phyloP scores from a whole-genome alignment of 2,113 vertebrate species.

The Numida meleagris region DNA sequence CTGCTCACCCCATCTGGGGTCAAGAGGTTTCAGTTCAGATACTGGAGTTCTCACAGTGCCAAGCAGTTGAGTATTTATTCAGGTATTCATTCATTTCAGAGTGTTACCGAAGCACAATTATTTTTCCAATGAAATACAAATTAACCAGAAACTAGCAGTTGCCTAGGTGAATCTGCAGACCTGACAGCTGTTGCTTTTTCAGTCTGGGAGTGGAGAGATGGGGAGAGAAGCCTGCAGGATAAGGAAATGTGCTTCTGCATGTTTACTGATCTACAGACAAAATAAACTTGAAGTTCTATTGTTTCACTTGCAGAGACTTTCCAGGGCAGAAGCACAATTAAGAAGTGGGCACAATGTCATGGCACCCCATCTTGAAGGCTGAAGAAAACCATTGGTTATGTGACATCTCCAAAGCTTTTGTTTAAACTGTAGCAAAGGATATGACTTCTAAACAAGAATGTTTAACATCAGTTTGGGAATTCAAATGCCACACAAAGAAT shows the following conservation, averaged over 20 bases:
- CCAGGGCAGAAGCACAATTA: rapidly evolving
- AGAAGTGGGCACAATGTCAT: background rate
- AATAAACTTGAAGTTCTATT: background rate
- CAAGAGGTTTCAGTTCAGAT: background rate
- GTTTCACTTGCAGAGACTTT: background rate
- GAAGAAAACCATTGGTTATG: background rate
- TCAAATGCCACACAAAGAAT: background rate
- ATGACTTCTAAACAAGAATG: background rate
- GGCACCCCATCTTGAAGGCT: background rate
- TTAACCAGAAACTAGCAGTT: background rate
- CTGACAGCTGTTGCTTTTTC: background rate
- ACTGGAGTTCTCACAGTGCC: background rate
- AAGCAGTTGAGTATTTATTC: background rate
- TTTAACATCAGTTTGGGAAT: background rate
- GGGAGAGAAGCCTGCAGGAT: background rate
- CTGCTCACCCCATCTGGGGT: rapidly evolving
- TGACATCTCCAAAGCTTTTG: background rate
- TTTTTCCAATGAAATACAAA: background rate
- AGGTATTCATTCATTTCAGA: background rate
- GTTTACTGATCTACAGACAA: background rate
- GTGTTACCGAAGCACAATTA: background rate
- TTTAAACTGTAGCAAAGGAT: background rate
- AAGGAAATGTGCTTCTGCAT: background rate
- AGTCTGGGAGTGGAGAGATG: background rate
- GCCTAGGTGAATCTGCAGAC: background rate